Evolutionary conservation across 2,113 vertebrate species (phyloP), one percentile per base, ranked within the genome.

Genomic region (Mirounga angustirostris): DNA sequence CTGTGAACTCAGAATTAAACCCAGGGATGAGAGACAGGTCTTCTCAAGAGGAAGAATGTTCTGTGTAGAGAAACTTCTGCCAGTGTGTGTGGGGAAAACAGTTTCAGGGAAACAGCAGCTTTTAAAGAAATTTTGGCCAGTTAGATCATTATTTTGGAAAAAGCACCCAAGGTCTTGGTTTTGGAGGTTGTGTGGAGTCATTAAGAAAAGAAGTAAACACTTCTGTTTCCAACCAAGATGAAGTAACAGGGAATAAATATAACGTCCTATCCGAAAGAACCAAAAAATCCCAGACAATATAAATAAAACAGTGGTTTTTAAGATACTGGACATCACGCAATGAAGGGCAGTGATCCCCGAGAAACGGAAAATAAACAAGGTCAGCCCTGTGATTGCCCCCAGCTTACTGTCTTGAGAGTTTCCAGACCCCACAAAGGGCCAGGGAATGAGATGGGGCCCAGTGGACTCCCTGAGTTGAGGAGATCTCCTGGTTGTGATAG

Each of bases 31-130:
- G 36, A 78, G 71, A 56, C 15, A 46, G 30, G 30, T 14, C 52
- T 91, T 95, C 89, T 79, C 71, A 59, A 95, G 80, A 95, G 81
- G 61, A 79, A 95, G 73, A 52, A 91, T 26, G 36, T 52, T 59
- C 16, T 46, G 28, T 58, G 58, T 78, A 84, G 50, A 54, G 24
- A 85, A 58, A 67, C 36, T 67, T 83, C 79, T 91, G 61, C 40
- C 59, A 59, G 26, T 22, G 9, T 79, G 69, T 22, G 69, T 24
- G 58, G 33, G 11, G 40, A 7, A 36, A 33, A 14, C 36, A 43
- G 40, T 40, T 67, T 91, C 24, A 1, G 30, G 74, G 52, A 69
- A 95, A 79, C 30, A 52, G 52, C 50, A 91, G 81, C 13, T 85
- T 91, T 79, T 67, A 86, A 86, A 91, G 81, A 86, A 63, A 80